These are phyloP conservation scores for Rhabdophis nuchalis DNA, from an alignment of 2,797 vertebrate species.

Conservation along the genomic window DNA sequence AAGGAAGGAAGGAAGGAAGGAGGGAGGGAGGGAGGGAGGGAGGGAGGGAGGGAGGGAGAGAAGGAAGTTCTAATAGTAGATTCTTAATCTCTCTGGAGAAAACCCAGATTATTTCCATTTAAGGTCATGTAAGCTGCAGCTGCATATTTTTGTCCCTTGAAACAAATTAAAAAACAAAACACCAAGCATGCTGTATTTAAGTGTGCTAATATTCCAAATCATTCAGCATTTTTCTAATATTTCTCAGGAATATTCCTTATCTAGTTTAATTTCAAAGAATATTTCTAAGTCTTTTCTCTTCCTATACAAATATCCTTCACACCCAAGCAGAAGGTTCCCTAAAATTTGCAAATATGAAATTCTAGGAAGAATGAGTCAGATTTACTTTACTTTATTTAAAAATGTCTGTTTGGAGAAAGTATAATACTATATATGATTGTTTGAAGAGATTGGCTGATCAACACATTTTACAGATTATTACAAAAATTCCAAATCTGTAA, in stretches of 20 bases:
- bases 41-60: constrained; percentile 47
- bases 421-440: background rate
- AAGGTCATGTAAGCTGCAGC: constrained; percentile 70
- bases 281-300: background rate
- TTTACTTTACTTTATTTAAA: background rate
- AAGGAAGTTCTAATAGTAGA: constrained; percentile 56
- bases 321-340: background rate
- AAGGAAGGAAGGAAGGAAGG: too few species aligned
- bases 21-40: background rate
- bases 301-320: background rate
- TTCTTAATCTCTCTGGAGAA: constrained; percentile 67
- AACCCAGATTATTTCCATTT: constrained; percentile 73
- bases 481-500: background rate
- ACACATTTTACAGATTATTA: background rate
- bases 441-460: background rate
- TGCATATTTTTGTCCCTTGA: constrained; percentile 57
- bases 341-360: background rate
- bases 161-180: constrained; percentile 48
- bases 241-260: background rate
- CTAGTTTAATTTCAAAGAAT: background rate
- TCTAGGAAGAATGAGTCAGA: background rate
- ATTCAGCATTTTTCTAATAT: background rate
- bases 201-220: constrained; percentile 12
- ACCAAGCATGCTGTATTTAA: constrained; percentile 28
- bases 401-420: background rate